phyloP scores from a whole-genome alignment of 1,140 invertebrate species.

The Armadillidium nasatum region DNA sequence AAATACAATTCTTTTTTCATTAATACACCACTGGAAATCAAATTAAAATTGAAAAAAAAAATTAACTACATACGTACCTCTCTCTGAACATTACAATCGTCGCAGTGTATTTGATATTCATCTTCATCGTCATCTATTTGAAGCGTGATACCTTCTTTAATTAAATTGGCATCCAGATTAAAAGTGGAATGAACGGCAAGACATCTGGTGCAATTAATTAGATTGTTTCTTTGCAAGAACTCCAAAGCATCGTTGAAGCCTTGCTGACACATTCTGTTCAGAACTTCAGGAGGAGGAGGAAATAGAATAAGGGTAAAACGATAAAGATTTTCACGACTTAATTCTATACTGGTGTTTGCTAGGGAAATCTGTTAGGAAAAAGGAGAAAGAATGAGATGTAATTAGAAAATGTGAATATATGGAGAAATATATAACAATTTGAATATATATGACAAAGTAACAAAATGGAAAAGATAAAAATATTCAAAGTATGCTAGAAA shows the following conservation, averaged over 20 bases:
- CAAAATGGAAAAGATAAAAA: no score
- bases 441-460: constrained; percentile 9
- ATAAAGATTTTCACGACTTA: constrained; percentile 86
- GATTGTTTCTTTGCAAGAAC: constrained; percentile 85
- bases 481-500: no score
- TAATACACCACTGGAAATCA: no score
- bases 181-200: constrained; percentile 75
- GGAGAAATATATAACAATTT: constrained; percentile 14
- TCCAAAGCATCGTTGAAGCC: constrained; percentile 93
- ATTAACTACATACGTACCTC: constrained; percentile 1
- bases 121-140: background rate
- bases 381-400: no score
- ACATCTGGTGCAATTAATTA: constrained; percentile 79
- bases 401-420: background rate
- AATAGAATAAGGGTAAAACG: constrained; percentile 86
- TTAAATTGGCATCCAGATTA: constrained; percentile 54
- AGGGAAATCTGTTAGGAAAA: constrained; percentile 68
- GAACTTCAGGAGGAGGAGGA: constrained; percentile 85
- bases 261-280: constrained; percentile 92
- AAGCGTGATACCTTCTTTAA: background rate
- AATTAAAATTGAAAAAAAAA: no score
- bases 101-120: constrained; percentile 25
- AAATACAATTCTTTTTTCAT: no score
- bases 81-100: constrained; percentile 32
- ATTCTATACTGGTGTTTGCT: constrained; percentile 90